These are phyloP conservation scores for Drosophila mojavensis DNA, from an alignment of 1,140 invertebrate genomes.

Conservation along the genomic window DNA sequence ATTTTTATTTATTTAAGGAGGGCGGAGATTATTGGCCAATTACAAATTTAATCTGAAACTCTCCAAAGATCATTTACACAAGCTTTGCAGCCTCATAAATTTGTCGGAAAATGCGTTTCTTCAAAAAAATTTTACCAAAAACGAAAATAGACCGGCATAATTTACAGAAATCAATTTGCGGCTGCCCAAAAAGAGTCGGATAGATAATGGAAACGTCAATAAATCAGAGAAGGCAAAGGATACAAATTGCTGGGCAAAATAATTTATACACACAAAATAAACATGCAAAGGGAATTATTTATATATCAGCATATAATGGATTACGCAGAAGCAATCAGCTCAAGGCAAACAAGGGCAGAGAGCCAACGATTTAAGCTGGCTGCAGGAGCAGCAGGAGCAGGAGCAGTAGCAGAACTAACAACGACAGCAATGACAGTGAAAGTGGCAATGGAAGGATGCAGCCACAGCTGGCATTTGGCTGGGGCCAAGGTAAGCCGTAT, in stretches of 20 bases:
- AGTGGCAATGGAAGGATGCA: constrained; percentile 16
- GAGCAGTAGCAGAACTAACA: not conserved
- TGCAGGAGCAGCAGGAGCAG: too few species aligned
- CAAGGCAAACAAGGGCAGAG: too few species aligned
- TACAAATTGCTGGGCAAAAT: too few species aligned
- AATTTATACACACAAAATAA: not conserved
- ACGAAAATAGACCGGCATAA: constrained; percentile 25
- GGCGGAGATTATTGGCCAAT: too few species aligned
- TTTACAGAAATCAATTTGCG: constrained; percentile 44
- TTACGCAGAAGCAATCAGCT: constrained; percentile 10
- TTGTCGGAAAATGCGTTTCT: not conserved
- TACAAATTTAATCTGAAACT: too few species aligned
- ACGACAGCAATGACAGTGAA: constrained; percentile 13
- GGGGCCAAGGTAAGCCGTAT: constrained; percentile 41
- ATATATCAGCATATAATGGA: constrained; percentile 4
- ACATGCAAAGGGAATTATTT: constrained; percentile 12
- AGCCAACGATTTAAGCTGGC: too few species aligned
- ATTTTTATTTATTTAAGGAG: too few species aligned
- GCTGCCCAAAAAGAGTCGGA: constrained; percentile 16
- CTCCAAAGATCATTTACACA: not conserved
- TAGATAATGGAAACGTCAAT: constrained; percentile 20
- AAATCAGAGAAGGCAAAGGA: constrained; percentile 20
- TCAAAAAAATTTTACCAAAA: too few species aligned
- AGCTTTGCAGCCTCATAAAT: constrained; percentile 17
- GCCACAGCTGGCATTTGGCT: constrained; percentile 8